These are phyloP conservation scores for Achatina immaculata DNA, from an alignment of 1,140 invertebrate species.

Conservation along the genomic window DNA sequence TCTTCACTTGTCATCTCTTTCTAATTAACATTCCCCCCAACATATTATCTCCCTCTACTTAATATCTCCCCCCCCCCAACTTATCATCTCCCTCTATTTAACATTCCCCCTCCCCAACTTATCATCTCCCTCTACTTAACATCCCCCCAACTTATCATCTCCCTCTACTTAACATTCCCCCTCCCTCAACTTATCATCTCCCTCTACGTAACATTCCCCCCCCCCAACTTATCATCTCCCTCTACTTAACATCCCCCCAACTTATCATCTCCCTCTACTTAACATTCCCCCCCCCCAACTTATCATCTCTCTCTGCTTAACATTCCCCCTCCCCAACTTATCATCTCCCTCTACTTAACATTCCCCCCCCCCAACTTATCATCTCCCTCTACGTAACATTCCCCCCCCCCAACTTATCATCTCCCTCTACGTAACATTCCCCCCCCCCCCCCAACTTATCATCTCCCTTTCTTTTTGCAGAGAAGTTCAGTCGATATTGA, in stretches of 20 bases:
- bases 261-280: not conserved
- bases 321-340: not conserved
- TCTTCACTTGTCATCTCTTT: not conserved
- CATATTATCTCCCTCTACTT: not conserved
- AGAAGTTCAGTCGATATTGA: not conserved
- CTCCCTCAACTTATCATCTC: not conserved
- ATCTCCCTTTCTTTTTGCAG: not conserved
- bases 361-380: not conserved
- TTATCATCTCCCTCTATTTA: not conserved
- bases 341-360: not conserved
- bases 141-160: not conserved
- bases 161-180: too few species aligned
- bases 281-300: not conserved
- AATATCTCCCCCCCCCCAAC: not conserved
- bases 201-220: not conserved
- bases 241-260: not conserved
- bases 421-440: not conserved
- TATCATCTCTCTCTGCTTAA: not conserved
- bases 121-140: not conserved
- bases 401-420: too few species aligned
- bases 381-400: not conserved
- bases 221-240: not conserved
- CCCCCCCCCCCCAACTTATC: not conserved
- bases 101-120: not conserved
- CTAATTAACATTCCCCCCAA: not conserved